phyloP scores from a whole-genome alignment of 2,888 invertebrate species.

The Aphodius granarius region DNA sequence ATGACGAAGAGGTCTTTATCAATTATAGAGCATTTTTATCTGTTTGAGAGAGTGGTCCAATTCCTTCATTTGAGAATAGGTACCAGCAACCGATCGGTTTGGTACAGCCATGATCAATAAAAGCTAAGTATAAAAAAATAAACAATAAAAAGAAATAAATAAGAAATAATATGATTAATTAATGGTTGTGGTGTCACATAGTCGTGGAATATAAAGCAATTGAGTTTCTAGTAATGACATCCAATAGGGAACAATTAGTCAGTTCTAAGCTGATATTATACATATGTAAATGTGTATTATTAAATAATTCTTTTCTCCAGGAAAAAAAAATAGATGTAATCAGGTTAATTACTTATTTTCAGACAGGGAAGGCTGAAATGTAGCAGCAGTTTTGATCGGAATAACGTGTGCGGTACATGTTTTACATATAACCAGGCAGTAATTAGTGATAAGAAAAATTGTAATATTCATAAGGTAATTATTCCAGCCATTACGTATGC shows the following conservation, averaged over 20 bases:
- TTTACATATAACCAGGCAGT: neutral
- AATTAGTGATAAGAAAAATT: conserved; percentile 36
- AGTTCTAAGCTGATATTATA: neutral
- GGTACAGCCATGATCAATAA: too few relatives aligned
- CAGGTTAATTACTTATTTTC: neutral
- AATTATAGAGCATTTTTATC: too few relatives aligned
- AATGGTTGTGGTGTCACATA: too few relatives aligned
- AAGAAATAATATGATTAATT: too few relatives aligned
- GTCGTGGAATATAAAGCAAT: too few relatives aligned
- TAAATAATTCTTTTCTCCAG: neutral
- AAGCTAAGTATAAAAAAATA: too few relatives aligned
- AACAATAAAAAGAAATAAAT: too few relatives aligned
- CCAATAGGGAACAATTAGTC: neutral
- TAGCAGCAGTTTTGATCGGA: neutral
- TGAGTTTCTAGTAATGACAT: neutral
- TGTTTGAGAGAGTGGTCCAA: too few relatives aligned
- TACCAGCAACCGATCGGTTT: too few relatives aligned
- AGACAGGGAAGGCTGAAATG: neutral
- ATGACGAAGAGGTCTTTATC: too few relatives aligned
- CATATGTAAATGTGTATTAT: neutral
- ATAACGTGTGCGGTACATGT: neutral
- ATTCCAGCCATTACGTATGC: conserved; percentile 35
- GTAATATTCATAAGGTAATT: conserved; percentile 40
- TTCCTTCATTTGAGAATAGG: too few relatives aligned
- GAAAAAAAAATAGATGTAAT: neutral